Evolutionary conservation across 2,888 invertebrate genomes (phyloP), one percentile per base, ranked within the genome.

Genomic region (Lasius platythorax): DNA sequence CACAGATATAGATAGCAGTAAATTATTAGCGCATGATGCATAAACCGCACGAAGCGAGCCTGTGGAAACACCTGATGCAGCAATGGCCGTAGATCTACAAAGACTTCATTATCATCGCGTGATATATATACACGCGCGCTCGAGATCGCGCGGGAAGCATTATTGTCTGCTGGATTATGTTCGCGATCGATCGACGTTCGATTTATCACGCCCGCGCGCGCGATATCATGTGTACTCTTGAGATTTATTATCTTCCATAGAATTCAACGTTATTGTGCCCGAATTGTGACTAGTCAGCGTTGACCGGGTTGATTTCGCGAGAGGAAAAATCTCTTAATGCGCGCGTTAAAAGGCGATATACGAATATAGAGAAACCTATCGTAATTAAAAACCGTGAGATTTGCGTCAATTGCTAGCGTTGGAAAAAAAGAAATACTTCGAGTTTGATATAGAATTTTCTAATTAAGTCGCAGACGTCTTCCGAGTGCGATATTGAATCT

Each of bases 241-340:
- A 82, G 64, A 76, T 81, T 81, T 81, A 81, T 81, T 81, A 73
- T 81, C 79, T 81, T 37, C 79, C 23, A 81, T 73, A 46, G 61
- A 73, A 73, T 61, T 73, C 79, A 3, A 73, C 8, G 58, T 79
- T 79, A 74, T 81, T 74, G 58, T 72, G 46, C 15, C 9, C 37
- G 37, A 61, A 74, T 74, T 74, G 61, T 74, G 74, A 58, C 74
- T 33, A 73, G 18, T 79, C 79, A 73, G 58, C 23, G 58, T 46
- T 46, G 56, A 58, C 40, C 5, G 37, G 43, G 46, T 73, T 72
- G 73, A 72, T 50, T 79, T 58, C 46, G 23, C 74, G 46, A 23
- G 15, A 46, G 33, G 12, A 73, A 73, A 72, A 61, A 46, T 5
- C 43, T 46, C 73, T 79, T 72, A 73, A 72, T 4, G 30, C 0